Evolutionary conservation across 1,140 invertebrate genomes (phyloP), one percentile per base, ranked within the genome.

Genomic region (Nebria ingens): DNA sequence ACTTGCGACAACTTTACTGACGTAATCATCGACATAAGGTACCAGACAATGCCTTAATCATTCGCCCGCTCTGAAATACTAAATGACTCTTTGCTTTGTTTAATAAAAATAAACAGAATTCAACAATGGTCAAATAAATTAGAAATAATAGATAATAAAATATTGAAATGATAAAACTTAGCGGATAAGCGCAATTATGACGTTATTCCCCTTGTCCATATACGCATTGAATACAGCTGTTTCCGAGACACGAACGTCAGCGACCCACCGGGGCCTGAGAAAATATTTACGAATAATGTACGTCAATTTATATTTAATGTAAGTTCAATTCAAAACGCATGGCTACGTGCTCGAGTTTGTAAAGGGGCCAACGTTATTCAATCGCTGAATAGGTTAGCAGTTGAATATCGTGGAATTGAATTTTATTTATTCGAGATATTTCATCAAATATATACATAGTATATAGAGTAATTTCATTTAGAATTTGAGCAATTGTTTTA

Each of bases 271-370:
- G 40, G 17, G 40, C 40, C 40, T 45, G 40, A 45, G 40, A 45
- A 45, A 45, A 45, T 45, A 17, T 45, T 45, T 17, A 45, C 6
- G 40, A 45, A 45, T 45, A 45, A 45, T 45, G 40, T 45, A 45
- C 40, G 40, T 45, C 40, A 45, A 45, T 45, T 45, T 45, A 45
- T 45, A 45, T 45, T 45, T 45, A 45, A 45, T 45, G 40, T 17
- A 45, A 45, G 40, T 45, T 45, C 40, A 45, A 45, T 45, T 45
- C 40, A 45, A 4, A 12, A 3, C 6, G 25, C 25, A 4, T 45
- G 9, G 15, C 4, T 45, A 45, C 40, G 40, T 45, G 40, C 40
- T 6, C 17, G 9, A 11, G 6, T 17, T 45, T 17, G 17, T 45
- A 45, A 45, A 45, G 15, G 3, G 25, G n/a, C 6, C 25, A 34